These are phyloP conservation scores for Anoplophora glabripennis DNA, from an alignment of 1,140 invertebrate genomes.

Conservation along the genomic window DNA sequence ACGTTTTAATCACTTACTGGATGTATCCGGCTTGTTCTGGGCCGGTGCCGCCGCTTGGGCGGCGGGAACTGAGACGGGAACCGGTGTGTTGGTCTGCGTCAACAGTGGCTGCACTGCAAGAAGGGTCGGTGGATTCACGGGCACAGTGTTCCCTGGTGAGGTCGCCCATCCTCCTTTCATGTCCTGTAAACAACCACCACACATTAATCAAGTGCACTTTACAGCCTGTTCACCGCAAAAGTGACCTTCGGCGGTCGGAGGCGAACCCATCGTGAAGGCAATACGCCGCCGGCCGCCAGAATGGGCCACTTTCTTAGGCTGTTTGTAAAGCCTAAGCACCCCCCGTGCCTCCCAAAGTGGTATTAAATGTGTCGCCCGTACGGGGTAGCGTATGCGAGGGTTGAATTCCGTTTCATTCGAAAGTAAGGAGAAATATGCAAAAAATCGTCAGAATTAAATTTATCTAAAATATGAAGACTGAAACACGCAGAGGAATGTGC, in stretches of 20 bases:
- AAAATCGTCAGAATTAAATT: no score
- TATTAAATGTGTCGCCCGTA: no score
- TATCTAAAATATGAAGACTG: no score
- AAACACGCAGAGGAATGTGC: no score
- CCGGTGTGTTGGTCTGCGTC: slow-evolving; percentile 28
- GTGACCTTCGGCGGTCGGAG: slow-evolving; percentile 17
- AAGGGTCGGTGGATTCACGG: slow-evolving; percentile 38
- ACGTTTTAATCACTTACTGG: slow-evolving; percentile 36
- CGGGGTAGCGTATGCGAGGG: no score
- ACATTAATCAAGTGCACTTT: slow-evolving; percentile 45
- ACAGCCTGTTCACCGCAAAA: slow-evolving; percentile 35
- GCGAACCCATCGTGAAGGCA: slow-evolving; percentile 1
- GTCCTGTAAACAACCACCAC: slow-evolving; percentile 44
- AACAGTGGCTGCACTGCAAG: slow-evolving; percentile 42
- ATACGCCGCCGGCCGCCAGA: slow-evolving; percentile 5
- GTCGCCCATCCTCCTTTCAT: slow-evolving; percentile 46
- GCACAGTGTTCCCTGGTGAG: slow-evolving; percentile 38
- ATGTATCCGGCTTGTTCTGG: slow-evolving; percentile 42
- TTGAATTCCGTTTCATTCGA: no score
- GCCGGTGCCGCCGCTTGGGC: slow-evolving; percentile 13
- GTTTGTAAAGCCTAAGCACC: no score
- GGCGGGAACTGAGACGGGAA: slow-evolving; percentile 15
- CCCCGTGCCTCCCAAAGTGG: no score
- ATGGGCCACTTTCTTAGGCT: no score
- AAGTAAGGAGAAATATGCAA: no score